phyloP scores from a whole-genome alignment of 2,888 invertebrate genomes.

The Drosophila melanosoma region DNA sequence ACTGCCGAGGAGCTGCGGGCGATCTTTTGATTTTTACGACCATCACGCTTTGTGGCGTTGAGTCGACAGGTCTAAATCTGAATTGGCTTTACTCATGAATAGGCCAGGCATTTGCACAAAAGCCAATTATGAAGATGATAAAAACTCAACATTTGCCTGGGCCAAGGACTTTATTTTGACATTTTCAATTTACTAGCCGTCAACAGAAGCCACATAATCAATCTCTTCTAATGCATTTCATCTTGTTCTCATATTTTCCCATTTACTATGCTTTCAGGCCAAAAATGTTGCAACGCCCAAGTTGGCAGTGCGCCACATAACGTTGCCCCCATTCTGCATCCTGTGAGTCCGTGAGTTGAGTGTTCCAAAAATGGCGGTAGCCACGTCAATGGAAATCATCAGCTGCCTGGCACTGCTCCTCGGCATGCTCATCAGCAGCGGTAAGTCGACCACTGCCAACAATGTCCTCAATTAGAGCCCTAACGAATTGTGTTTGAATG shows the following conservation, averaged over 20 bases:
- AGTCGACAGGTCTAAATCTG: slow-evolving; percentile 48
- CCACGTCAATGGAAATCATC: slow-evolving; percentile 63
- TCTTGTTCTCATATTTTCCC: neutral
- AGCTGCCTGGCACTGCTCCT: slow-evolving; percentile 62
- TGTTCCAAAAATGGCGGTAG: slow-evolving; percentile 48
- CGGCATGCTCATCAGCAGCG: slow-evolving; percentile 62
- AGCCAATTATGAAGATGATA: slow-evolving; percentile 55
- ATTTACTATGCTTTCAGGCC: slow-evolving; percentile 41
- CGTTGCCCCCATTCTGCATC: slow-evolving; percentile 30
- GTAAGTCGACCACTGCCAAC: slow-evolving; percentile 37
- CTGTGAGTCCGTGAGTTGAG: slow-evolving; percentile 21
- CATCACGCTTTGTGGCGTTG: slow-evolving; percentile 33
- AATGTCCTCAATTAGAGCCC: neutral
- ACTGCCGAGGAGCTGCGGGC: slow-evolving; percentile 2
- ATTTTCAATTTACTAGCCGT: slow-evolving; percentile 49
- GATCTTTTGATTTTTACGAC: slow-evolving; percentile 54
- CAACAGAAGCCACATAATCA: slow-evolving; percentile 52
- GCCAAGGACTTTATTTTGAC: slow-evolving; percentile 43
- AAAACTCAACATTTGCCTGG: slow-evolving; percentile 19
- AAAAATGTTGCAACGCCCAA: slow-evolving; percentile 46
- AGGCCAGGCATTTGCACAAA: slow-evolving; percentile 49
- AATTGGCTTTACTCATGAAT: slow-evolving; percentile 41
- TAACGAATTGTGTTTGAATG: slow-evolving; percentile 1
- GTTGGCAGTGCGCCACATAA: slow-evolving; percentile 58
- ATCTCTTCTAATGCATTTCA: slow-evolving; percentile 44